Evolutionary conservation across 1,140 invertebrate species (phyloP), one percentile per base, ranked within the genome.

Genomic region (Drosophila varians): DNA sequence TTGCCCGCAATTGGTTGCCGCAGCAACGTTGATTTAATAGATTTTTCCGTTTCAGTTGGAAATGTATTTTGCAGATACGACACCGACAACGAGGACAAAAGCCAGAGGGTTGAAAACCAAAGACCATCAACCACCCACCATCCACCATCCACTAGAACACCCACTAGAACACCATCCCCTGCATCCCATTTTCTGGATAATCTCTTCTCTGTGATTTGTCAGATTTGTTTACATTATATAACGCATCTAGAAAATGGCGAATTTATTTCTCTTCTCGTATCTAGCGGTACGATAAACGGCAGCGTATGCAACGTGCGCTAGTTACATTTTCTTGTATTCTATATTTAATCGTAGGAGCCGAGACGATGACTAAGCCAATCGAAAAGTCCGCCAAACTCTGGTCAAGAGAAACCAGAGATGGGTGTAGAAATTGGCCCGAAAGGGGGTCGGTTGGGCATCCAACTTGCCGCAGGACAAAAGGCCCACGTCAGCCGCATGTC

Each of bases 1-100:
- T 89, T 89, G 80, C 74, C 86, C 86, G 77, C 86, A 86, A 89
- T 89, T 86, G 86, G 86, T 89, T 89, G 80, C 86, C 86, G 71
- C 71, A 89, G 86, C 86, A 89, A 89, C 86, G 86, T 89, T 89
- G 86, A 89, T 89, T 89, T 89, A 89, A 89, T 89, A 89, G 86
- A 89, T 89, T 89, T 89, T 89, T 89, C 86, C 86, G 80, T 84
- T 88, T 77, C 53, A 76, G 79, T 61, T 78, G 57, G 65, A 71
- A 84, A 84, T 64, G 77, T 80, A 60, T 86, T 86, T 86, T 77
- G 82, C 82, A 86, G 82, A 86, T 86, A 86, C 73, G 58, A 74
- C 54, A 60, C 38, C 51, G 66, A 80, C 60, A 64, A 58, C 43
- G 57, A 28, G 57, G 42, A 49, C 56, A 47, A 14, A 14, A 25